Conservation (phyloP, 1,140 invertebrate species). For the Heliconius hewitsoni region DNA sequence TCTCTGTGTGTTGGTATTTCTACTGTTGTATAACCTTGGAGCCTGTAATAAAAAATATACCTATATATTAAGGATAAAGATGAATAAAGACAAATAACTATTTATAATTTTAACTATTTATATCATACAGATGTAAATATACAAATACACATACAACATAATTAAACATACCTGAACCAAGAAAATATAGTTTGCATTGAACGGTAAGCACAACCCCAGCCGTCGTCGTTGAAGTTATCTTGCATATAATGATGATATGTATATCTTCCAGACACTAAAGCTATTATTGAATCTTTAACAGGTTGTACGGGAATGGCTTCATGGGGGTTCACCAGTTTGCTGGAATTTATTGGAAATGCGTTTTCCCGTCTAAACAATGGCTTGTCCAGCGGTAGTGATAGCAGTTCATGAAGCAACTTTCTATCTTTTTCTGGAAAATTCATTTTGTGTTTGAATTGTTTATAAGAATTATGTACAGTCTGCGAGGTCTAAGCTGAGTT, state of each 20-base stretch:
- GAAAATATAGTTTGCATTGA: conserved; percentile 98
- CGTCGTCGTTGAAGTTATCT: conserved; percentile 96
- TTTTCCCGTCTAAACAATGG: conserved; percentile 89
- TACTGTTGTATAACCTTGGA: no score
- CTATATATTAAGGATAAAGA: no score
- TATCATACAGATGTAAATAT: no score
- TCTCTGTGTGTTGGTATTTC: no score
- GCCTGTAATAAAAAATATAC: no score
- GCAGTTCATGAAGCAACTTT: conserved; percentile 84
- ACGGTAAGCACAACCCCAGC: conserved; percentile 99
- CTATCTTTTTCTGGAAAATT: conserved; percentile 83
- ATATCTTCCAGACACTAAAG: conserved; percentile 92
- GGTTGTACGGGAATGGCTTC: conserved; percentile 50
- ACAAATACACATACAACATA: no score
- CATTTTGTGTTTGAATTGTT: no score
- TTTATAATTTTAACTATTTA: no score
- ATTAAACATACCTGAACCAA: conserved; percentile 89
- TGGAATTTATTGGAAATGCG: conserved; percentile 82
- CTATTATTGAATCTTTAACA: conserved; percentile 60
- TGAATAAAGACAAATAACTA: no score
- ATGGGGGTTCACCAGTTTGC: conserved; percentile 89
- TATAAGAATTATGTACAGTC: no score
- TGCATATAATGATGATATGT: conserved; percentile 99
- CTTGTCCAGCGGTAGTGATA: conserved; percentile 84
- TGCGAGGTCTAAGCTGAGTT: no score